Conservation (phyloP, 2,888 invertebrate species). For the Ormyrus nitidulus region DNA sequence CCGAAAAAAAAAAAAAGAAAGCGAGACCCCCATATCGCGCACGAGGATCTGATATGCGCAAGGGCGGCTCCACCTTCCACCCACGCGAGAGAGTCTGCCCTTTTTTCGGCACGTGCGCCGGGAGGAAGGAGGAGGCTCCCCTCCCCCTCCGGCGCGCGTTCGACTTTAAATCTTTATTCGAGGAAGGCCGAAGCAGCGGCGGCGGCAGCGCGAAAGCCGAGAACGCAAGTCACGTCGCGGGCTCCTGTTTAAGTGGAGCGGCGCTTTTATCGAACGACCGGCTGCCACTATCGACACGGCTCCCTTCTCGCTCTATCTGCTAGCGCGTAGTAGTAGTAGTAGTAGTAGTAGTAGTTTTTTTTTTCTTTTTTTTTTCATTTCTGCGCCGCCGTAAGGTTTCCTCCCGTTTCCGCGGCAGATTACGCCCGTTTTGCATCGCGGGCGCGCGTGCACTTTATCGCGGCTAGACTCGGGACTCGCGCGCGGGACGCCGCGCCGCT, state of each 20-base stretch:
- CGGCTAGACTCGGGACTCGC: too few species aligned
- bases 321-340: too few species aligned
- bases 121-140: too few species aligned
- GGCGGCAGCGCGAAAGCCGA: neutral
- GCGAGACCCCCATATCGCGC: too few species aligned
- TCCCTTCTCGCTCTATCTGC: neutral
- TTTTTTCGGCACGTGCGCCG: neutral
- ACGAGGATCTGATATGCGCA: neutral
- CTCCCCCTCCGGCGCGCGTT: slow-evolving; percentile 12
- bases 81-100: neutral
- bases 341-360: too few species aligned
- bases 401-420: too few species aligned
- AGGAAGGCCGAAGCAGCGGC: neutral
- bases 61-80: neutral
- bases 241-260: slow-evolving; percentile 33
- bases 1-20: too few species aligned
- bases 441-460: too few species aligned
- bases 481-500: too few species aligned
- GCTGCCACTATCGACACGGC: neutral
- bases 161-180: slow-evolving; percentile 48
- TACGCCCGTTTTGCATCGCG: too few species aligned
- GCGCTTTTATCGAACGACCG: neutral
- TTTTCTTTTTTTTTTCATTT: too few species aligned
- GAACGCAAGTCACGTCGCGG: slow-evolving; percentile 35
- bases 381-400: too few species aligned